These are phyloP conservation scores for Narcine bancroftii DNA, from an alignment of 2,113 vertebrate species.

Conservation along the genomic window DNA sequence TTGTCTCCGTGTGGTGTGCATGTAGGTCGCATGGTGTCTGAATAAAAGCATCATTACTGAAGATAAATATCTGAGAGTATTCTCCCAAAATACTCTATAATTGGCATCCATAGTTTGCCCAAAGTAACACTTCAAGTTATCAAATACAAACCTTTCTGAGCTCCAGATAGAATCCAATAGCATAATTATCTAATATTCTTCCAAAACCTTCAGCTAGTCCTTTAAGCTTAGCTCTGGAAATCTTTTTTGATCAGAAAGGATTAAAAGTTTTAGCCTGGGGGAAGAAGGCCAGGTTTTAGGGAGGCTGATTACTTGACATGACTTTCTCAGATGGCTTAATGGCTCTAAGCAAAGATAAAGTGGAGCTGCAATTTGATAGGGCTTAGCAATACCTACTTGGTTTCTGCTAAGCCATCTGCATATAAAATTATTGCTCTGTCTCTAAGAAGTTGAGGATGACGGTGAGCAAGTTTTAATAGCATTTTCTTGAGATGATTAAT, in stretches of 20 bases:
- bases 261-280: background rate
- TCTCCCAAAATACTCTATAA: background rate
- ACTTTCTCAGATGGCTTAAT: conserved; percentile 7
- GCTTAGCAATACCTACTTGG: conserved; percentile 21
- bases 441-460: background rate
- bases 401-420: conserved; percentile 16
- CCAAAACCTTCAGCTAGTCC: background rate
- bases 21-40: background rate
- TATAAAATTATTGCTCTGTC: background rate
- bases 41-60: background rate
- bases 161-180: background rate
- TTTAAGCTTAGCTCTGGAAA: background rate
- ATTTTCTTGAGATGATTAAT: conserved; percentile 5
- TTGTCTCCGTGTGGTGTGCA: background rate
- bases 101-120: background rate
- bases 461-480: background rate
- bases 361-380: background rate
- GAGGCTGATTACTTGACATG: conserved; percentile 24
- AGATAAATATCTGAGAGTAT: background rate
- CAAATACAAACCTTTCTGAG: background rate
- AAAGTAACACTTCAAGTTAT: background rate
- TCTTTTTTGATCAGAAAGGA: conserved; percentile 33
- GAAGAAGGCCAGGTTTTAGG: conserved; percentile 28
- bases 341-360: conserved; percentile 25
- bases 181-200: background rate